Evolutionary conservation across 2,888 invertebrate genomes (phyloP).

Genomic region (Abrostola triplasia): DNA sequence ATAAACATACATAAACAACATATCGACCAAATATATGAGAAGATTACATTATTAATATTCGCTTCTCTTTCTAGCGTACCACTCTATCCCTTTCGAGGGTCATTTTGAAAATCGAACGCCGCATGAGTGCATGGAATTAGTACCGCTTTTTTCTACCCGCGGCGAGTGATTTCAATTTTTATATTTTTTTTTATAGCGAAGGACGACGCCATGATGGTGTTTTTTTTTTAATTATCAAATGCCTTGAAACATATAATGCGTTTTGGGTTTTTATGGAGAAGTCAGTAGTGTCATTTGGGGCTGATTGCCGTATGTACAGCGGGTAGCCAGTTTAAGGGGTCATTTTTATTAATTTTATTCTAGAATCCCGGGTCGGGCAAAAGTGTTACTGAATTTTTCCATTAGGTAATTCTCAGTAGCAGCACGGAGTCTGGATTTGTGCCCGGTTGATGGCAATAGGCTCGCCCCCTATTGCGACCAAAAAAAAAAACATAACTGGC

Average conservation of each 20-base stretch:
- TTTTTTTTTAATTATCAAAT: conserved; percentile 70
- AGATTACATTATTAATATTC: conserved; percentile 83
- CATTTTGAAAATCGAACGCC: conserved; percentile 83
- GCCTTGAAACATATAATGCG: conserved; percentile 72
- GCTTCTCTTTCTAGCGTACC: conserved; percentile 57
- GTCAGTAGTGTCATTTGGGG: conserved; percentile 56
- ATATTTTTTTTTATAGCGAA: conserved; percentile 74
- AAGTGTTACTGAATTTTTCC: too few relatives aligned
- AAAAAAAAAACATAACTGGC: too few relatives aligned
- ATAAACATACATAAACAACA: conserved; percentile 74
- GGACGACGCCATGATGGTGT: conserved; percentile 80
- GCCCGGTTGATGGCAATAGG: too few relatives aligned
- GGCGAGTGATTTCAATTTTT: conserved; percentile 80
- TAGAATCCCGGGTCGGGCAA: too few relatives aligned
- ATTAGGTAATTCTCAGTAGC: too few relatives aligned
- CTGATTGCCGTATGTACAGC: conserved; percentile 51
- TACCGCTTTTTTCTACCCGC: conserved; percentile 84
- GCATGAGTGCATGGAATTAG: conserved; percentile 85
- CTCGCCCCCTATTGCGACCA: too few relatives aligned
- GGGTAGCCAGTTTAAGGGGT: conserved; percentile 4
- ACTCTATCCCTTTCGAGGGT: conserved; percentile 63
- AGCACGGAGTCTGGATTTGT: too few relatives aligned
- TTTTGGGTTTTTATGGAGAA: conserved; percentile 57
- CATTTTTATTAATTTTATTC: too few relatives aligned
- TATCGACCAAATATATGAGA: conserved; percentile 82